phyloP scores from a whole-genome alignment of 2,888 invertebrate genomes.

The Hirtodrosophila cameraria region DNA sequence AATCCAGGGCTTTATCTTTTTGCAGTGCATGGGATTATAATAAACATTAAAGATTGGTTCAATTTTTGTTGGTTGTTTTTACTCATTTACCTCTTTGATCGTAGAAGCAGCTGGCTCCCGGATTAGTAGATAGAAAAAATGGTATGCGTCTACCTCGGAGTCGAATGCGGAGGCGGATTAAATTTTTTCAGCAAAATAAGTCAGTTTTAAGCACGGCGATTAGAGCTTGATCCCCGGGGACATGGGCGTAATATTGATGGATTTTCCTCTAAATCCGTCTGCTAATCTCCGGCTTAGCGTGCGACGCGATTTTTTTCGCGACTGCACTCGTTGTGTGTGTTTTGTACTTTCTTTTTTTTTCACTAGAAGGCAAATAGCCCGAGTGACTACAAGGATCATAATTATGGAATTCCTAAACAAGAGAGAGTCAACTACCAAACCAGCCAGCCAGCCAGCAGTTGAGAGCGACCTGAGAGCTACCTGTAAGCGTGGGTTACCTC shows the following conservation, averaged over 20 bases:
- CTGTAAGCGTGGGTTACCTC: constrained; percentile 73
- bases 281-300: constrained; percentile 71
- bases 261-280: constrained; percentile 78
- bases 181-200: constrained; percentile 72
- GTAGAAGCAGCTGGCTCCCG: constrained; percentile 55
- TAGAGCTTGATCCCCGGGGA: constrained; percentile 72
- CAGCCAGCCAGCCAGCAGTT: constrained; percentile 14
- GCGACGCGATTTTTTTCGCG: constrained; percentile 70
- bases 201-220: constrained; percentile 69
- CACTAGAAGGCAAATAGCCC: constrained; percentile 59
- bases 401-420: constrained; percentile 81
- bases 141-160: constrained; percentile 58
- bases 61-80: constrained; percentile 43
- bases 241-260: constrained; percentile 79
- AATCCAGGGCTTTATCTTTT: constrained; percentile 71
- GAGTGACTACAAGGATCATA: constrained; percentile 69
- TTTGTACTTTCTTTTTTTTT: constrained; percentile 54
- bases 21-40: constrained; percentile 41
- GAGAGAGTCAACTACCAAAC: constrained; percentile 31
- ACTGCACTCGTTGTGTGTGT: constrained; percentile 26
- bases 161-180: constrained; percentile 57
- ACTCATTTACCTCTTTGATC: constrained; percentile 64
- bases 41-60: constrained; percentile 54
- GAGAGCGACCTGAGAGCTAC: constrained; percentile 51
- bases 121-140: constrained; percentile 46